Evolutionary conservation across 2,113 vertebrate genomes (phyloP), one percentile per base, ranked within the genome.

Genomic region (Oryzias woworae): DNA sequence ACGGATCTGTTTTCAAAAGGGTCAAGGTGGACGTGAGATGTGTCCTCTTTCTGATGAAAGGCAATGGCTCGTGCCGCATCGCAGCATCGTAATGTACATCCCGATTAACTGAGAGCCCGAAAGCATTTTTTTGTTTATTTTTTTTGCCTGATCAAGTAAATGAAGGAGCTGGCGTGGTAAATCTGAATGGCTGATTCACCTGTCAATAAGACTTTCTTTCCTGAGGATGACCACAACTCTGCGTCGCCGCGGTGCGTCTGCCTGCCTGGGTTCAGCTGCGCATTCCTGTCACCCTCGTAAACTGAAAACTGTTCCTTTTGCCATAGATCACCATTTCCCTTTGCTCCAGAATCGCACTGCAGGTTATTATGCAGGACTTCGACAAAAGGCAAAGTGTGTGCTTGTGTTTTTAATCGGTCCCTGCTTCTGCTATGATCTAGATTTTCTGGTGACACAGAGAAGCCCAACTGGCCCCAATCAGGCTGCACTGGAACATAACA

Each of bases 171-270:
- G 28, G 20, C 45, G 20, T 46, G 42, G 64, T 18, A 42, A 55
- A 53, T 61, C 75, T 80, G 73, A 72, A 72, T 73, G 70, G 76
- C 71, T 71, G 58, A 57, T 76, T 81, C 75, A 81, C 70, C 68
- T 54, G 61, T 63, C 71, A 64, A 70, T 67, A 58, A 2, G 8
- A 1, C 47, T 31, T 50, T 44, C 41, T 36, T 62, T 45, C 54
- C 24, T 49, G 56, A 7, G 58, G 36, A 61, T 16, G 18, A 24
- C 20, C 53, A 67, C 42, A 18, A 57, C 50, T 64, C 54, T 71
- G 66, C 58, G 62, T 73, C 55, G 16, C 45, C 15, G 47, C 47
- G 47, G 26, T 26, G 73, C 58, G 20, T 47, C 62, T 20, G 5
- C 28, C 48, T 41, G 63, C 26, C 43, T 41, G 2, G 28, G 24